Conservation (phyloP, 2,888 invertebrate genomes). For the Horisme vitalbata region DNA sequence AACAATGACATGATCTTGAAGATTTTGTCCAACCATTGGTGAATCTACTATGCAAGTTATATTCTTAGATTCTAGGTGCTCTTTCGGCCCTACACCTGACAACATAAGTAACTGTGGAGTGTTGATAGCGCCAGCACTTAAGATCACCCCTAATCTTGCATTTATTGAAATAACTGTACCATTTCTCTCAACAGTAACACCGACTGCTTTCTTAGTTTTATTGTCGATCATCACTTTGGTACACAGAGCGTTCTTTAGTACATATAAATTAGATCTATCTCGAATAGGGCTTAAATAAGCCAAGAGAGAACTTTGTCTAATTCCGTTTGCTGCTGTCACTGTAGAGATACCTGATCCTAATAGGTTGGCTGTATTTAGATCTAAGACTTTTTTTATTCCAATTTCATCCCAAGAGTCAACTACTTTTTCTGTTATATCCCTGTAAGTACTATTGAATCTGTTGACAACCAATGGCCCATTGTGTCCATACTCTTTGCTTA, state of each 20-base stretch:
- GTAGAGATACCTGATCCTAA: conserved; percentile 77
- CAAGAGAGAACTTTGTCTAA: conserved; percentile 43
- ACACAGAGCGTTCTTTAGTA: conserved; percentile 72
- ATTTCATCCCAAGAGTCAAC: conserved; percentile 66
- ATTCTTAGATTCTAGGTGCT: conserved; percentile 55
- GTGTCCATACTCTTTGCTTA: conserved; percentile 56
- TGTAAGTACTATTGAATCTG: conserved; percentile 65
- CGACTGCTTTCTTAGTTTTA: conserved; percentile 52
- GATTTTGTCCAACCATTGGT: conserved; percentile 74
- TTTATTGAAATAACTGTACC: conserved; percentile 30
- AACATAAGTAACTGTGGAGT: conserved; percentile 77
- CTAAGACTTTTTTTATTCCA: conserved; percentile 52
- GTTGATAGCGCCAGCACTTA: conserved; percentile 74
- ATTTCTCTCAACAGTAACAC: conserved; percentile 57
- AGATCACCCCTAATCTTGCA: conserved; percentile 68
- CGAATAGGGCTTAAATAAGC: conserved; percentile 15
- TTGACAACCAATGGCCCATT: conserved; percentile 72
- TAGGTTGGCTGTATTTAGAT: conserved; percentile 64
- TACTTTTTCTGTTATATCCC: conserved; percentile 47
- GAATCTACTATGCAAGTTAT: conserved; percentile 61
- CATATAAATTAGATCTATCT: conserved; percentile 41
- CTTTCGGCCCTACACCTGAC: conserved; percentile 75
- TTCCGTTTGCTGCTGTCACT: conserved; percentile 58
- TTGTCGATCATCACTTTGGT: conserved; percentile 74
- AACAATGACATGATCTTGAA: conserved; percentile 77